Evolutionary conservation across 2,113 vertebrate genomes (phyloP).

Genomic region (Platichthys stellatus): DNA sequence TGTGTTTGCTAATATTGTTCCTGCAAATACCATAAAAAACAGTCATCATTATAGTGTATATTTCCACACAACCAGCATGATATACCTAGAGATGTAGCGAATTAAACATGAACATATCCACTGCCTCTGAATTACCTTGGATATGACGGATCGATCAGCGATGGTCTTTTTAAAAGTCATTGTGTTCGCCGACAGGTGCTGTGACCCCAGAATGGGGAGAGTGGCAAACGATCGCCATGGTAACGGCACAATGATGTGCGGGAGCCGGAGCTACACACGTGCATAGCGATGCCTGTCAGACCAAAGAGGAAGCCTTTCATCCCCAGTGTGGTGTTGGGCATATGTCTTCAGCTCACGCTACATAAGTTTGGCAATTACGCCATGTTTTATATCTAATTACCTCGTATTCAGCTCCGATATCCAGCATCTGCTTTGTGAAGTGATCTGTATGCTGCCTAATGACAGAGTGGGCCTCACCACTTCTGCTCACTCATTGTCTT

Average conservation of each 20-base stretch:
- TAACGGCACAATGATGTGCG: constrained; percentile 58
- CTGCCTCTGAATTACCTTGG: constrained; percentile 4
- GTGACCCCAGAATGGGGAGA: constrained; percentile 36
- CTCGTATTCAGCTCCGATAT: constrained; percentile 50
- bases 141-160: constrained; percentile 10
- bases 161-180: constrained; percentile 56
- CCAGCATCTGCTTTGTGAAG: constrained; percentile 63
- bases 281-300: constrained; percentile 52
- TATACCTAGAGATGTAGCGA: not conserved
- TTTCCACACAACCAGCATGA: not conserved
- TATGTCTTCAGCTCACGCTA: constrained; percentile 40
- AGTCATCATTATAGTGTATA: not conserved
- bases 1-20: too few relatives aligned
- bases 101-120: not conserved
- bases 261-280: constrained; percentile 38
- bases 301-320: constrained; percentile 35
- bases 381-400: constrained; percentile 64
- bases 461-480: constrained; percentile 45
- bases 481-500: constrained; percentile 56
- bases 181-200: constrained; percentile 35
- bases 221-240: constrained; percentile 69
- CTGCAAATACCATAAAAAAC: too few relatives aligned
- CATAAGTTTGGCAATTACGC: constrained; percentile 44
- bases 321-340: constrained; percentile 26
- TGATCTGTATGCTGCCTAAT: constrained; percentile 49